Percentiles rank a stretch among this genome's conserved stretches.
Evolutionary conservation across 2,797 vertebrate genomes (phyloP).

Genomic region (Helostoma temminkii): DNA sequence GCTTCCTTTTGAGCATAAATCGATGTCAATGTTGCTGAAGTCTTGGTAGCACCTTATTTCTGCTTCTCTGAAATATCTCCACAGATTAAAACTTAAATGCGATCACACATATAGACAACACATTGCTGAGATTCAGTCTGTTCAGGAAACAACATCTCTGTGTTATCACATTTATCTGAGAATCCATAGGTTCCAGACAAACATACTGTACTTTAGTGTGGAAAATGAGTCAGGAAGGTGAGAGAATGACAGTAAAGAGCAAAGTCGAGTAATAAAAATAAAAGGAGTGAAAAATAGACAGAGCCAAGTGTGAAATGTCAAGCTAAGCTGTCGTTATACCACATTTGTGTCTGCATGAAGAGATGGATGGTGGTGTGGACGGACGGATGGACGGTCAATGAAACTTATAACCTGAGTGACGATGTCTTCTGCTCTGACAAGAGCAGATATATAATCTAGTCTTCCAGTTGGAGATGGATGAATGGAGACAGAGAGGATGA

Average conservation of each 20-base stretch:
- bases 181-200: not conserved
- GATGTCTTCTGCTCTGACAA: constrained; percentile 60
- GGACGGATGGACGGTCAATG: constrained; percentile 61
- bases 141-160: not conserved
- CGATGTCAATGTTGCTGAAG: not conserved
- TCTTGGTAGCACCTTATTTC: not conserved
- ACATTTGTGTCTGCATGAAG: constrained; percentile 1
- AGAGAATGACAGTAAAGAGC: not conserved
- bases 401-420: constrained; percentile 66
- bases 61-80: not conserved
- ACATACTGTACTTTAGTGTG: not conserved
- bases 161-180: not conserved
- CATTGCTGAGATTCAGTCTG: not conserved
- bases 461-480: constrained; percentile 59
- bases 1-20: not conserved
- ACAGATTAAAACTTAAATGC: not conserved
- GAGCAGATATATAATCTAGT: constrained; percentile 62
- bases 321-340: constrained; percentile 25
- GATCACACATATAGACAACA: not conserved
- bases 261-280: not conserved
- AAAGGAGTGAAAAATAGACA: not conserved
- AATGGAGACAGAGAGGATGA: constrained; percentile 35
- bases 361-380: constrained; percentile 42
- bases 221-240: constrained; percentile 5
- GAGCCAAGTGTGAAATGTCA: constrained; percentile 35